phyloP scores from a whole-genome alignment of 2,888 invertebrate genomes.

The Drosophila limbata region DNA sequence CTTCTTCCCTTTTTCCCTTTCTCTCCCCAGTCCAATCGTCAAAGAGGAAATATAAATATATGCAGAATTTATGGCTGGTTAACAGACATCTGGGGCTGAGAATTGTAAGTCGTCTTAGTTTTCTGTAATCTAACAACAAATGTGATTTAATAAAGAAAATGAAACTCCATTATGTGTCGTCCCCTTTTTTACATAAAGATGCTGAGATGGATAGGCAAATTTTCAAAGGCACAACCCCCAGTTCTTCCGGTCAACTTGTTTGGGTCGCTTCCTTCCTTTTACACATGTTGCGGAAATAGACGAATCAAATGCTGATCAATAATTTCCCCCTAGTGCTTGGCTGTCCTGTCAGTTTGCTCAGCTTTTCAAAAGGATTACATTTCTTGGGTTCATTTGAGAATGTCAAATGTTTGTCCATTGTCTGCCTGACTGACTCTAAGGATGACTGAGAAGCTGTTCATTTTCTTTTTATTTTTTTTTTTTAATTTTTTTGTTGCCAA shows the following conservation, averaged over 20 bases:
- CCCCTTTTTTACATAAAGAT: slow-evolving; percentile 18
- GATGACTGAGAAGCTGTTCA: slow-evolving; percentile 30
- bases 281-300: slow-evolving; percentile 64
- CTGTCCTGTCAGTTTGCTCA: slow-evolving; percentile 33
- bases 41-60: slow-evolving; percentile 3
- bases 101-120: slow-evolving; percentile 18
- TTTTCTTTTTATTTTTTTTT: slow-evolving; percentile 51
- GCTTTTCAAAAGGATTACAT: slow-evolving; percentile 70
- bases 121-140: slow-evolving; percentile 65
- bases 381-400: slow-evolving; percentile 58
- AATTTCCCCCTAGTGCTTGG: slow-evolving; percentile 49
- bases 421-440: slow-evolving; percentile 20
- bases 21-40: neutral
- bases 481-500: slow-evolving; percentile 40
- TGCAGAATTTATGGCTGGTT: slow-evolving; percentile 22
- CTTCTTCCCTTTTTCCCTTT: neutral
- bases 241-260: slow-evolving; percentile 63
- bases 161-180: slow-evolving; percentile 53
- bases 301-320: slow-evolving; percentile 75
- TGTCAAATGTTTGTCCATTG: slow-evolving; percentile 56
- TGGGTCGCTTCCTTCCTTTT: slow-evolving; percentile 32
- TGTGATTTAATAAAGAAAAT: slow-evolving; percentile 72
- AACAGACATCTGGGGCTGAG: slow-evolving; percentile 13
- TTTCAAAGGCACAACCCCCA: slow-evolving; percentile 13
- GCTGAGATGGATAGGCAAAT: slow-evolving; percentile 20